Evolutionary conservation across 2,888 invertebrate genomes (phyloP).

Genomic region (Lymantria dispar): DNA sequence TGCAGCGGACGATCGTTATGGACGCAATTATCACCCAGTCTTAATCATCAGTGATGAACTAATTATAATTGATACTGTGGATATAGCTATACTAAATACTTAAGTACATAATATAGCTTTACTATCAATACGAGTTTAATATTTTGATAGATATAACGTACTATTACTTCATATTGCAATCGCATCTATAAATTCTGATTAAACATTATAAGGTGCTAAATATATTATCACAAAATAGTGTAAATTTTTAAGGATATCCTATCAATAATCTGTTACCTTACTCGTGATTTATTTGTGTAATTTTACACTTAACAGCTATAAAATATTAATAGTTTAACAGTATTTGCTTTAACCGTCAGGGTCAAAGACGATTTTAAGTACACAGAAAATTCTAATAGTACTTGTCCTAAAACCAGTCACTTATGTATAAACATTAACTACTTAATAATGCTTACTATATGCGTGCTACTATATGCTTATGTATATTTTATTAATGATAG

Average conservation of each 20-base stretch:
- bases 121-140: too few relatives aligned
- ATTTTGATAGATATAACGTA: too few relatives aligned
- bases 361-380: not conserved
- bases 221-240: not conserved
- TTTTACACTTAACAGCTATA: conserved; percentile 6
- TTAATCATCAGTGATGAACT: too few relatives aligned
- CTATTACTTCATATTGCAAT: too few relatives aligned
- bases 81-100: too few relatives aligned
- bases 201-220: not conserved
- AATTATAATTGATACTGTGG: too few relatives aligned
- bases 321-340: not conserved
- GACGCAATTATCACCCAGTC: not conserved
- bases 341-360: not conserved
- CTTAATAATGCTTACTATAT: too few relatives aligned
- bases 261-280: not conserved
- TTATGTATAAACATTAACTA: too few relatives aligned
- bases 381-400: not conserved
- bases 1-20: not conserved
- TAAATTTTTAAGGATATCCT: not conserved
- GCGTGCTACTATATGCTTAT: too few relatives aligned
- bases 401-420: too few relatives aligned
- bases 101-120: too few relatives aligned
- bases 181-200: not conserved
- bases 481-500: too few relatives aligned
- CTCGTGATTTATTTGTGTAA: conserved; percentile 9